A percentile compares a stretch with the other conserved stretches of the same genome.
Evolutionary conservation across 2,797 vertebrate genomes (phyloP).

Genomic region (Clamator glandarius): DNA sequence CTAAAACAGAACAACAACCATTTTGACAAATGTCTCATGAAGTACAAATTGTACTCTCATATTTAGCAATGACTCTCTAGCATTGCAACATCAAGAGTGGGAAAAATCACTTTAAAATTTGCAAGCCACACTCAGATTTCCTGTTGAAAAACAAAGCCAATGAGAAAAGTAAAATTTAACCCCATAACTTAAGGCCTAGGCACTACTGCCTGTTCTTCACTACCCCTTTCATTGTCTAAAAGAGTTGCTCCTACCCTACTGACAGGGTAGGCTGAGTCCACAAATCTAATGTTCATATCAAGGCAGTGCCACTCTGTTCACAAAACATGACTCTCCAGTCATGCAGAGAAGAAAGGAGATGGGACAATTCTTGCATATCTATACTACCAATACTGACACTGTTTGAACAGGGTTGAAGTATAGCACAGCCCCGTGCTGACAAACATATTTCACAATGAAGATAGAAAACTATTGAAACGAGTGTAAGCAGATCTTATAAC

Average conservation of each 20-base stretch:
- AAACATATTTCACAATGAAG: not conserved
- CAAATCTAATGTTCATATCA: fast-evolving
- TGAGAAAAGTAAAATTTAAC: not conserved
- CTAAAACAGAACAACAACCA: not conserved
- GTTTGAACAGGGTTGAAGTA: not conserved
- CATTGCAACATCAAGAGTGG: not conserved
- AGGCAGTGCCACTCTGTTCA: not conserved
- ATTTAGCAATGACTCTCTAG: not conserved
- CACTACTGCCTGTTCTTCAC: not conserved
- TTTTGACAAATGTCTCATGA: not conserved
- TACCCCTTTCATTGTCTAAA: not conserved
- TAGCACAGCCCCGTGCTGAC: not conserved
- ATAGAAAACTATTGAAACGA: not conserved
- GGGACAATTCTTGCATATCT: not conserved
- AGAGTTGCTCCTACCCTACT: not conserved
- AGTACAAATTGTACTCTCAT: not conserved
- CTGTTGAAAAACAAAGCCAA: not conserved
- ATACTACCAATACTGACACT: not conserved
- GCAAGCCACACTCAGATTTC: not conserved
- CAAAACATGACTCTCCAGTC: not conserved
- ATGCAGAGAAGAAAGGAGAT: not conserved
- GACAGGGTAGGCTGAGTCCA: not conserved
- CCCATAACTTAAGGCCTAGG: not conserved
- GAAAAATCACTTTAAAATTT: not conserved
- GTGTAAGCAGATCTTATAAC: not conserved